Evolutionary conservation across 2,113 vertebrate genomes (phyloP).

Genomic region (Phalacrocorax carbo): DNA sequence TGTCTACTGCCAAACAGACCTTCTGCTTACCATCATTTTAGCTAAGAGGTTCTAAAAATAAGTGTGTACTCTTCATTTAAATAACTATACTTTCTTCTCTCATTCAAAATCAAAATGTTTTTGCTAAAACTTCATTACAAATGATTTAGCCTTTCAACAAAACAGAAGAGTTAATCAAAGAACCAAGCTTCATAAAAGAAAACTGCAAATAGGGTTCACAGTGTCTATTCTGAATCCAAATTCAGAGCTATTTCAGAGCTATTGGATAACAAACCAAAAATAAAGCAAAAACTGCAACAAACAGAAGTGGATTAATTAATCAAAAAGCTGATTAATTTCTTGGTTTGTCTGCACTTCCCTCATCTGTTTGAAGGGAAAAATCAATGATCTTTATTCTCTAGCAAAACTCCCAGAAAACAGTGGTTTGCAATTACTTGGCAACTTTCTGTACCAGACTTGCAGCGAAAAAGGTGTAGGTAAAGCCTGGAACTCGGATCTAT

Average conservation of each 20-base stretch:
- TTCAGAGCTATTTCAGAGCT: background rate
- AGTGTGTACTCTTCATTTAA: background rate
- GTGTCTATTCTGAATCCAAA: background rate
- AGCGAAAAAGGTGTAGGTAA: background rate
- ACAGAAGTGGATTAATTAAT: background rate
- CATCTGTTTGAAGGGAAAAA: background rate
- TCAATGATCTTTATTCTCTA: background rate
- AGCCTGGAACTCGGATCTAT: background rate
- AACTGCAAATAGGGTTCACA: background rate
- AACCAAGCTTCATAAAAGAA: background rate
- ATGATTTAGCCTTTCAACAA: background rate
- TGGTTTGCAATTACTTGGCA: background rate
- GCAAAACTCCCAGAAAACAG: background rate
- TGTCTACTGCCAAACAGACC: background rate
- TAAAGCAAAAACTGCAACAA: background rate
- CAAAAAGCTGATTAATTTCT: background rate
- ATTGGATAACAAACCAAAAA: background rate
- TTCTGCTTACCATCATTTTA: background rate
- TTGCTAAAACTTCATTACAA: background rate
- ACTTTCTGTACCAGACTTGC: background rate
- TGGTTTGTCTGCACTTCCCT: background rate
- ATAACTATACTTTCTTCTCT: background rate
- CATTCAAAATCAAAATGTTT: background rate
- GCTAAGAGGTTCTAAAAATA: background rate
- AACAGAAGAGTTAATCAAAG: background rate